phyloP scores from a whole-genome alignment of 2,888 invertebrate species.

The Achlya flavicornis region DNA sequence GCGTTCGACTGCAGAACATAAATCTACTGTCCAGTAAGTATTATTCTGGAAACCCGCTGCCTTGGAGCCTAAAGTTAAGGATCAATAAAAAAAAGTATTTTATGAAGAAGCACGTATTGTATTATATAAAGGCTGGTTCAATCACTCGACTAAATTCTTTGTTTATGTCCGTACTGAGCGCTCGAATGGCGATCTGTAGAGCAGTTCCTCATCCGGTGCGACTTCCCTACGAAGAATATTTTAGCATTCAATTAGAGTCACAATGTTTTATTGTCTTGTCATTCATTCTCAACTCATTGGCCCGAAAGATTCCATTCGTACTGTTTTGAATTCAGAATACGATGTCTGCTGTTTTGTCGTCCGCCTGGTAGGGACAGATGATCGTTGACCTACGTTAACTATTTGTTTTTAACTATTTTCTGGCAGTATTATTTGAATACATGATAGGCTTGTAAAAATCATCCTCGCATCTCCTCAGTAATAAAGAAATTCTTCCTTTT shows the following conservation, averaged over 20 bases:
- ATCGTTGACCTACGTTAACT: neutral
- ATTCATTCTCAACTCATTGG: conserved; percentile 6
- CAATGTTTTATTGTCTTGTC: conserved; percentile 16
- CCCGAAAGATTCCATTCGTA: neutral
- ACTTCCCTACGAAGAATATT: conserved; percentile 31
- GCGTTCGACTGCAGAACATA: neutral
- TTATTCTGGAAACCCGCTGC: neutral
- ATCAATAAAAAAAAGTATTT: neutral
- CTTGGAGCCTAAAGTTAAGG: neutral
- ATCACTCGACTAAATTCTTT: conserved; percentile 21
- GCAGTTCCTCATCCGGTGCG: conserved; percentile 27
- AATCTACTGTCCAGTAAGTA: neutral
- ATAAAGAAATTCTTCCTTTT: conserved; percentile 24
- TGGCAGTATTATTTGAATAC: neutral
- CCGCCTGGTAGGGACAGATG: conserved; percentile 6
- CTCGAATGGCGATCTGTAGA: conserved; percentile 24
- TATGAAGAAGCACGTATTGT: conserved; percentile 8
- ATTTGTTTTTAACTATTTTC: neutral
- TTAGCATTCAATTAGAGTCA: conserved; percentile 36
- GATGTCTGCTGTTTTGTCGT: neutral
- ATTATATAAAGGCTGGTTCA: conserved; percentile 9
- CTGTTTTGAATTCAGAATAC: conserved; percentile 11
- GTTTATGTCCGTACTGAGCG: conserved; percentile 26
- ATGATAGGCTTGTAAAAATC: too few species aligned
- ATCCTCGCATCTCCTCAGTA: neutral